A percentile compares a stretch with the other conserved stretches of the same genome.
phyloP scores from a whole-genome alignment of 2,113 vertebrate genomes.

The Eulemur macaco region DNA sequence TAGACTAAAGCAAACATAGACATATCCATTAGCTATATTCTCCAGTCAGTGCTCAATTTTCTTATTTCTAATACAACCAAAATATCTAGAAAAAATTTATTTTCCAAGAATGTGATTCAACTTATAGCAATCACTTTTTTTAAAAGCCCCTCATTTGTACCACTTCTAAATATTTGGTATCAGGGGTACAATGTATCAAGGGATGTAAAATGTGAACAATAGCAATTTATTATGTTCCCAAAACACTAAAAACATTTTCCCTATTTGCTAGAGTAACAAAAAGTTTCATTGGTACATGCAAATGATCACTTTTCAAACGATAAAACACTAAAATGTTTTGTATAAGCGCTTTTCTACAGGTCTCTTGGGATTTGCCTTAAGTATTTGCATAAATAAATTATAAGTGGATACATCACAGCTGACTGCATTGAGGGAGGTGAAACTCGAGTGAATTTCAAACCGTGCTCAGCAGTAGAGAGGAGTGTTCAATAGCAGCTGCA shows the following conservation, averaged over 20 bases:
- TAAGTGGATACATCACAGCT: conserved; percentile 15
- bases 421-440: background rate
- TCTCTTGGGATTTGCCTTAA: conserved; percentile 9
- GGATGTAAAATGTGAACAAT: background rate
- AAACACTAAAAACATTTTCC: conserved; percentile 38
- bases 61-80: background rate
- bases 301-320: conserved; percentile 52
- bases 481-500: background rate
- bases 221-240: background rate
- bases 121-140: background rate
- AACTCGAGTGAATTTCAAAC: background rate
- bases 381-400: conserved; percentile 55
- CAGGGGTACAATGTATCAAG: background rate
- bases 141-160: background rate
- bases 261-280: background rate
- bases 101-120: background rate
- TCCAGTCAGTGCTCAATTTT: background rate
- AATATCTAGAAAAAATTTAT: background rate
- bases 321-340: conserved; percentile 59
- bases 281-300: background rate
- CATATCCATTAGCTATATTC: background rate
- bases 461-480: background rate
- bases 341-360: conserved; percentile 40
- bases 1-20: background rate
- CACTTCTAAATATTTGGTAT: background rate